Percentiles rank a stretch among this genome's conserved stretches.
Evolutionary conservation across 2,113 vertebrate species (phyloP).

Genomic region (Lanius ludovicianus): DNA sequence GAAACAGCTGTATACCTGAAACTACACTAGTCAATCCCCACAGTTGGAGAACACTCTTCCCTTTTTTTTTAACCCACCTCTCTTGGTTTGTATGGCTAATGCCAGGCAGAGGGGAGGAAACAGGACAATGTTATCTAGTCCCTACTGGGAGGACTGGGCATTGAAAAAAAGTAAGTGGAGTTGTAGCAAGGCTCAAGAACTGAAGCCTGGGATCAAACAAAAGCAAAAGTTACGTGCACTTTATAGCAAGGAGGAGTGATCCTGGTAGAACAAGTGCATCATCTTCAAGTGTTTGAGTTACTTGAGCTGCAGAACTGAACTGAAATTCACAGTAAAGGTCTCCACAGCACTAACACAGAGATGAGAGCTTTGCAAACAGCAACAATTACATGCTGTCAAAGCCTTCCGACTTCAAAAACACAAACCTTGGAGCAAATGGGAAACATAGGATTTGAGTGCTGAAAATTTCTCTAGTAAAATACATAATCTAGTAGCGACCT

Average conservation of each 20-base stretch:
- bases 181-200: background rate
- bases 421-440: background rate
- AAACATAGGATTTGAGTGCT: background rate
- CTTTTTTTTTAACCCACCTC: background rate
- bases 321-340: background rate
- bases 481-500: background rate
- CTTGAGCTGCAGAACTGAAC: background rate
- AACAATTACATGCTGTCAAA: background rate
- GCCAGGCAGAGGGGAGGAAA: background rate
- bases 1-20: background rate
- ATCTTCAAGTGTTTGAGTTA: background rate
- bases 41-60: background rate
- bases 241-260: background rate
- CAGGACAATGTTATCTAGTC: background rate
- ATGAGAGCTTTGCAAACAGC: background rate
- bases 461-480: background rate
- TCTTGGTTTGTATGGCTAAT: background rate
- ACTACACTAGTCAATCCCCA: background rate
- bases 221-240: background rate
- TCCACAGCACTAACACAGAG: background rate
- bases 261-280: background rate
- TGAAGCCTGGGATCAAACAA: background rate
- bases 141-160: background rate
- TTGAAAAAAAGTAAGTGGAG: background rate
- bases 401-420: background rate